phyloP scores from a whole-genome alignment of 1,140 invertebrate genomes.

The Solen grandis region DNA sequence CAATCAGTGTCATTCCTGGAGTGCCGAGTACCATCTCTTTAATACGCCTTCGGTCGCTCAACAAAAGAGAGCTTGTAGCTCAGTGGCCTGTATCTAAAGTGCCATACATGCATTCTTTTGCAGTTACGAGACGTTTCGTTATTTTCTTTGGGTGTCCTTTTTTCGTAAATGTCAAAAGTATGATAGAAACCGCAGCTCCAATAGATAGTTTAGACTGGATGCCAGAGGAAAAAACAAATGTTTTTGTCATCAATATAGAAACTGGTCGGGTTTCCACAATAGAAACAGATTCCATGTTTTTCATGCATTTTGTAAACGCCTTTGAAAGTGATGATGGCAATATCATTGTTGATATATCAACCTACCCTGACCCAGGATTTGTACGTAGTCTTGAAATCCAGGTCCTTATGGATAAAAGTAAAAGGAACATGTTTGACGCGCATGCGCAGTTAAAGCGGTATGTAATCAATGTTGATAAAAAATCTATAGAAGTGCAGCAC shows the following conservation, averaged over 20 bases:
- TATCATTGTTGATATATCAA: slow-evolving; percentile 71
- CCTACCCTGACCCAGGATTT: slow-evolving; percentile 65
- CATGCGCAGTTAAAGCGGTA: slow-evolving; percentile 64
- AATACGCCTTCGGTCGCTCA: slow-evolving; percentile 63
- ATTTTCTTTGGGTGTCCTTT: slow-evolving; percentile 72
- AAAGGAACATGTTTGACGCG: slow-evolving; percentile 60
- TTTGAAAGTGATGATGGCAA: slow-evolving; percentile 64
- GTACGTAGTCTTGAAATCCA: slow-evolving; percentile 64
- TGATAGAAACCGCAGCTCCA: slow-evolving; percentile 63
- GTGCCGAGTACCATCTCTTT: slow-evolving; percentile 61
- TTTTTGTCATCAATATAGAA: slow-evolving; percentile 69
- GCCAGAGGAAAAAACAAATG: slow-evolving; percentile 50
- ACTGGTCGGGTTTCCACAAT: slow-evolving; percentile 61
- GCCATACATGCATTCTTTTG: slow-evolving; percentile 78
- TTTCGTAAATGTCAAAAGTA: slow-evolving; percentile 67
- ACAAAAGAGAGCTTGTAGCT: slow-evolving; percentile 63
- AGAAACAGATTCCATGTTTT: slow-evolving; percentile 66
- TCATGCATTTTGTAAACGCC: slow-evolving; percentile 76
- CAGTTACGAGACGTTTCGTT: slow-evolving; percentile 68
- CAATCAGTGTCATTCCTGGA: slow-evolving; percentile 61
- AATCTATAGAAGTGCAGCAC: slow-evolving; percentile 20
- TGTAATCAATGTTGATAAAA: slow-evolving; percentile 59
- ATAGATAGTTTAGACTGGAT: slow-evolving; percentile 69
- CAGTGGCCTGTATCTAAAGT: slow-evolving; percentile 66
- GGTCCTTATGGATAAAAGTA: slow-evolving; percentile 54